phyloP scores from a whole-genome alignment of 2,797 vertebrate genomes.

The Gallinago solitaria region DNA sequence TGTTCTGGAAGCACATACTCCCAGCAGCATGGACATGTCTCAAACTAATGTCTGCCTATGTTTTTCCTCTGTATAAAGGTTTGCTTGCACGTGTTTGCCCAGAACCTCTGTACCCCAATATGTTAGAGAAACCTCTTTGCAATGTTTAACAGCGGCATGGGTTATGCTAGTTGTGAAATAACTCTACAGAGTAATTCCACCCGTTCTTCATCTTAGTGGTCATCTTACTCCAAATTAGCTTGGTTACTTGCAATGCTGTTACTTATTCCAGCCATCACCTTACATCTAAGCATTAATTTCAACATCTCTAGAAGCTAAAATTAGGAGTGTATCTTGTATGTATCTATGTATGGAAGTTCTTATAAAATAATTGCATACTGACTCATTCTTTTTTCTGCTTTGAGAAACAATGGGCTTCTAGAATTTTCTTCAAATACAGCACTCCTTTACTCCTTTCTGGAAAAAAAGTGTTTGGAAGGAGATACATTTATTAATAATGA shows the following conservation, averaged over 20 bases:
- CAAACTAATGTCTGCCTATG: background rate
- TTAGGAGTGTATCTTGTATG: background rate
- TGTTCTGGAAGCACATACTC: background rate
- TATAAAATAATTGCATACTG: background rate
- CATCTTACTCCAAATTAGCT: background rate
- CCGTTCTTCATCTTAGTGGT: background rate
- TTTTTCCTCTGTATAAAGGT: background rate
- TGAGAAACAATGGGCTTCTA: background rate
- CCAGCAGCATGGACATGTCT: background rate
- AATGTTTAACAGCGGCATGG: background rate
- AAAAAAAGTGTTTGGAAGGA: background rate
- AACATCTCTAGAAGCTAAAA: background rate
- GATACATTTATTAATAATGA: background rate
- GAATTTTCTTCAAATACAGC: background rate
- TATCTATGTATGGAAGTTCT: background rate
- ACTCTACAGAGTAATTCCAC: background rate
- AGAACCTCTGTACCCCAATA: accelerated
- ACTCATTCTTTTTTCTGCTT: background rate
- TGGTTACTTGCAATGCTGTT: background rate
- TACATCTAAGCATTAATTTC: background rate
- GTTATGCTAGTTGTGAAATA: background rate
- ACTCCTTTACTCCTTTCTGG: background rate
- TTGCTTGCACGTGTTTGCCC: background rate
- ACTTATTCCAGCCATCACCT: background rate
- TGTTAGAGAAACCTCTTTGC: background rate